A percentile compares a stretch with the other conserved stretches of the same genome.
Evolutionary conservation across 2,888 invertebrate genomes (phyloP).

Genomic region (Pteria penguin): DNA sequence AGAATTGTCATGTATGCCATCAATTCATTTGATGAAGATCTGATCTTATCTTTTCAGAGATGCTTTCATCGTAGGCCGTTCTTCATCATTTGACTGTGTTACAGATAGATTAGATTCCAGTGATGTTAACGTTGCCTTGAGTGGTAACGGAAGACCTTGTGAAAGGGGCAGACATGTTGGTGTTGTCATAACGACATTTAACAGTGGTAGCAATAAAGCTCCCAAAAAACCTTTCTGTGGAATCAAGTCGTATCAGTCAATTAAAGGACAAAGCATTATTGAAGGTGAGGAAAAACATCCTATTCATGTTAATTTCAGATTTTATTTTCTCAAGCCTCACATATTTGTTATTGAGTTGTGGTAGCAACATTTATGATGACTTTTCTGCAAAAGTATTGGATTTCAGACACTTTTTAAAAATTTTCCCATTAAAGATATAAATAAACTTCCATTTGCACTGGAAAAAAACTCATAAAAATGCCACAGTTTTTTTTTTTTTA

Average conservation of each 20-base stretch:
- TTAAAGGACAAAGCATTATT: conserved; percentile 54
- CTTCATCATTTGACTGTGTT: conserved; percentile 65
- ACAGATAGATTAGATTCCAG: conserved; percentile 43
- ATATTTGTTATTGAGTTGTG: no score
- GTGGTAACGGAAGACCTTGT: conserved; percentile 42
- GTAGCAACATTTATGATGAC: no score
- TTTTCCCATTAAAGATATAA: no score
- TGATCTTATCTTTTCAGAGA: no score
- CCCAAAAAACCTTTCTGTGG: conserved; percentile 67
- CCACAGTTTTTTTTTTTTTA: no score
- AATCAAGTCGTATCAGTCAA: conserved; percentile 68
- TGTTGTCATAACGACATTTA: conserved; percentile 63
- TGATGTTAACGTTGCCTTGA: conserved; percentile 55
- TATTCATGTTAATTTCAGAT: not conserved
- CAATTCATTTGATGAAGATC: no score
- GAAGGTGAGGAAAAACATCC: conserved; percentile 35
- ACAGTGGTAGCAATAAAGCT: conserved; percentile 58
- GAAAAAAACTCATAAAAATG: no score
- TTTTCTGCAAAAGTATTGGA: no score
- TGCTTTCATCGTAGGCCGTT: conserved; percentile 67
- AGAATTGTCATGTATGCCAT: no score
- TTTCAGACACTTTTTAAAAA: no score
- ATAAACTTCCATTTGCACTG: no score
- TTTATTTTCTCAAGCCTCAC: no score
- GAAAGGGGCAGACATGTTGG: conserved; percentile 53